Evolutionary conservation across 1,140 invertebrate species (phyloP).

Genomic region (Drosophila baimaii): DNA sequence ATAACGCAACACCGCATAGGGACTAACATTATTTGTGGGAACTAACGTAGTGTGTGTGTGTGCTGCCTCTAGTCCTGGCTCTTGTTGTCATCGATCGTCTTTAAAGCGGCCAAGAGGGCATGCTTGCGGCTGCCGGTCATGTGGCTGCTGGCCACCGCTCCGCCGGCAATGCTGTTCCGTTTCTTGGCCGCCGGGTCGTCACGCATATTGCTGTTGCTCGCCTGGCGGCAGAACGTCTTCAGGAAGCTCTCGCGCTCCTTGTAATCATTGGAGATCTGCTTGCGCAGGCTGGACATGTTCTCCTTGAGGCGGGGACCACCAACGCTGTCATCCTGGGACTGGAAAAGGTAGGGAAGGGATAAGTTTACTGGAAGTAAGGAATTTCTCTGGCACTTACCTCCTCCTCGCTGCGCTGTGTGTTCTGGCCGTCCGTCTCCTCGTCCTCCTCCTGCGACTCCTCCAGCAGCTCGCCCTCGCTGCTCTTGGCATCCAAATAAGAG

Average conservation of each 20-base stretch:
- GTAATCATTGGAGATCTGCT: constrained; percentile 77
- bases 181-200: constrained; percentile 71
- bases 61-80: constrained; percentile 62
- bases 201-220: constrained; percentile 56
- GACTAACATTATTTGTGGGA: constrained; percentile 39
- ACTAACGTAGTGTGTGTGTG: constrained; percentile 28
- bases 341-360: not conserved
- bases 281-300: constrained; percentile 71
- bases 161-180: constrained; percentile 66
- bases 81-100: constrained; percentile 86
- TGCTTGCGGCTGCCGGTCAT: constrained; percentile 84
- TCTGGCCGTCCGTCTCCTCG: constrained; percentile 51
- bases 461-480: constrained; percentile 27
- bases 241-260: constrained; percentile 79
- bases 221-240: constrained; percentile 76
- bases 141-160: constrained; percentile 72
- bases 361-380: not conserved
- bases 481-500: constrained; percentile 47
- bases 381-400: constrained; percentile 15
- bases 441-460: constrained; percentile 50
- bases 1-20: constrained; percentile 73
- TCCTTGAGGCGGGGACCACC: constrained; percentile 64
- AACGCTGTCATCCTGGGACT: constrained; percentile 1
- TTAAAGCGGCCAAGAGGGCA: constrained; percentile 87
- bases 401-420: constrained; percentile 25